Evolutionary conservation across 1,140 invertebrate species (phyloP), one percentile per base, ranked within the genome.

Genomic region (Alviniconcha marisindica): DNA sequence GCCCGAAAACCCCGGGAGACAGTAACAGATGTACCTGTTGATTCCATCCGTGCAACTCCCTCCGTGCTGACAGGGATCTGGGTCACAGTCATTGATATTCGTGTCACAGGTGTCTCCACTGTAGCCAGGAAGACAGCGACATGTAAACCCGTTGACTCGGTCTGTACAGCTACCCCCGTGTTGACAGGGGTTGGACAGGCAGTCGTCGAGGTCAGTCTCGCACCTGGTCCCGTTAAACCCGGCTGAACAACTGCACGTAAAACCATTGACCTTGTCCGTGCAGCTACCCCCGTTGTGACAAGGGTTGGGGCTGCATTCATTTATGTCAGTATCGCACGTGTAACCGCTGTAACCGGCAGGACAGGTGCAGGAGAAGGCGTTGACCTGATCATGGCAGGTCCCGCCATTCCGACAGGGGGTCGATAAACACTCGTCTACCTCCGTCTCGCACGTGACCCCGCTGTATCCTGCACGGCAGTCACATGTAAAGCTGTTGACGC

Each of bases 251-350:
- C 10, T n/a, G 24, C 60, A 63, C 7, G 10, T 63, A 31, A 14
- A n/a, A 14, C 21, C 60, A 24, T 63, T 63, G 60, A 63, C 60
- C 7, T 31, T 7, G 60, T 63, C 60, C 60, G 24, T n/a, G 24
- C 60, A 63, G 7, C 7, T 63, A 7, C 60, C 60, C 7, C 89
- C 89, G 85, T 92, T 90, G 51, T 85, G 87, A 86, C 91, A 92
- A 31, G 90, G 90, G 63, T 85, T 86, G 48, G 84, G 86, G 2
- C 74, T 44, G 86, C 90, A 91, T 89, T 99, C 98, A 91, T 99
- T 97, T 21, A 98, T 96, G 87, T 90, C 86, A 14, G 77, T 90
- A 44, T 92, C 77, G 85, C 93, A 94, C 14, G 85, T 86, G 7
- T 54, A 28, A 7, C 92, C 93, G 12, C 86, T 89, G 79, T 89